phyloP scores from a whole-genome alignment of 2,113 vertebrate species.

The Antigone vipio region DNA sequence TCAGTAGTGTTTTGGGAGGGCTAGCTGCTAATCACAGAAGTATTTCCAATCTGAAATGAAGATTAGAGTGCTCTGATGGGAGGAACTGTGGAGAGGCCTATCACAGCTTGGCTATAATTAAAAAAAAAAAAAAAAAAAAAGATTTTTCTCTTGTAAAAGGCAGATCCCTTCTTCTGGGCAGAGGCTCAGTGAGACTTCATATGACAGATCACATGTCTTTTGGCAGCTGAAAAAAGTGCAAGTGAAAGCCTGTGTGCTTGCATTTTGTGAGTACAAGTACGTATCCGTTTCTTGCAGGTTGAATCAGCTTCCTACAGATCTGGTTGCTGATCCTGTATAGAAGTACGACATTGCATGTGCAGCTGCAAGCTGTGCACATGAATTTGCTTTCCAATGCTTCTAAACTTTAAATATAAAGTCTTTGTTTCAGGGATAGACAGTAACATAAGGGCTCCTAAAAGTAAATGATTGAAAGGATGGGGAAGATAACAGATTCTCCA shows the following conservation, averaged over 20 bases:
- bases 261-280: background rate
- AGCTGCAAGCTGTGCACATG: background rate
- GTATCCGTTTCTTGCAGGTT: background rate
- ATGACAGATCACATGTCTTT: background rate
- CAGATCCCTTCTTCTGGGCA: background rate
- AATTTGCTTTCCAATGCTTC: background rate
- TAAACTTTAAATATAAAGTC: background rate
- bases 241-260: background rate
- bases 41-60: background rate
- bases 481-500: background rate
- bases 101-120: background rate
- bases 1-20: background rate
- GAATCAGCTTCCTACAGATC: background rate
- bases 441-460: background rate
- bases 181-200: background rate
- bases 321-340: background rate
- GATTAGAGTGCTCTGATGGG: background rate
- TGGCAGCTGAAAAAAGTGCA: background rate
- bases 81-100: background rate
- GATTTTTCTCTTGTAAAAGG: background rate
- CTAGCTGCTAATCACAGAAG: background rate
- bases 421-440: background rate
- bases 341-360: background rate
- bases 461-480: background rate
- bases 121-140: background rate